Percentiles rank a stretch among this genome's conserved stretches.
Evolutionary conservation across 1,140 invertebrate species (phyloP).

Genomic region (Steinernema feltiae): DNA sequence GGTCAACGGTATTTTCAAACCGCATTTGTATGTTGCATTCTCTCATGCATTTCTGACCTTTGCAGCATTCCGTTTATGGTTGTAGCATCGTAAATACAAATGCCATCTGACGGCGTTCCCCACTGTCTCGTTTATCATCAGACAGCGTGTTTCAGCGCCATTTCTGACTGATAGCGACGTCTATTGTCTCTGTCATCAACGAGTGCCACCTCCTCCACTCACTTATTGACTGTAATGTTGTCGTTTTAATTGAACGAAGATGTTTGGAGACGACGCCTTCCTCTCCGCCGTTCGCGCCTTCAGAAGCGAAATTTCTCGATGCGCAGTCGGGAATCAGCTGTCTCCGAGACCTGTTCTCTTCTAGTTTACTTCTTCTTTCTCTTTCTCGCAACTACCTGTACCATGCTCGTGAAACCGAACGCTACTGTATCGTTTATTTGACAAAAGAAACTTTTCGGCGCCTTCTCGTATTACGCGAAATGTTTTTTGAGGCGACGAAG

Average conservation of each 20-base stretch:
- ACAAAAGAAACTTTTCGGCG: background rate
- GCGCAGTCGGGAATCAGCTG: slow-evolving; percentile 10
- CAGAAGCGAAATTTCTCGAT: too few species aligned
- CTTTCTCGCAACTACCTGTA: background rate
- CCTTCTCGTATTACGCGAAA: slow-evolving; percentile 1
- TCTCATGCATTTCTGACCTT: too few species aligned
- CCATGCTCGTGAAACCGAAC: background rate
- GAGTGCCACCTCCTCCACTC: too few species aligned
- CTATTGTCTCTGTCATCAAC: background rate
- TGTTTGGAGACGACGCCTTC: background rate
- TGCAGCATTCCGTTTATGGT: background rate
- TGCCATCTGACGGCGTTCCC: slow-evolving; percentile 3
- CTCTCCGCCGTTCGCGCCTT: too few species aligned
- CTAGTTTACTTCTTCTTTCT: background rate
- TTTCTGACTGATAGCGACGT: background rate
- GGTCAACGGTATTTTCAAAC: too few species aligned
- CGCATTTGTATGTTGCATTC: too few species aligned
- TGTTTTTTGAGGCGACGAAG: background rate
- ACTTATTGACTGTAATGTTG: background rate
- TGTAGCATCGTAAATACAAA: background rate
- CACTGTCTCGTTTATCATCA: background rate
- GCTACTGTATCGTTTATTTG: background rate
- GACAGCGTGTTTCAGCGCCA: background rate
- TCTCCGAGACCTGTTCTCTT: background rate
- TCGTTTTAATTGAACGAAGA: background rate